Percentiles rank a stretch among this genome's conserved stretches.
These are phyloP conservation scores for Drosophila lini DNA, from an alignment of 1,140 invertebrate species.

Conservation along the genomic window DNA sequence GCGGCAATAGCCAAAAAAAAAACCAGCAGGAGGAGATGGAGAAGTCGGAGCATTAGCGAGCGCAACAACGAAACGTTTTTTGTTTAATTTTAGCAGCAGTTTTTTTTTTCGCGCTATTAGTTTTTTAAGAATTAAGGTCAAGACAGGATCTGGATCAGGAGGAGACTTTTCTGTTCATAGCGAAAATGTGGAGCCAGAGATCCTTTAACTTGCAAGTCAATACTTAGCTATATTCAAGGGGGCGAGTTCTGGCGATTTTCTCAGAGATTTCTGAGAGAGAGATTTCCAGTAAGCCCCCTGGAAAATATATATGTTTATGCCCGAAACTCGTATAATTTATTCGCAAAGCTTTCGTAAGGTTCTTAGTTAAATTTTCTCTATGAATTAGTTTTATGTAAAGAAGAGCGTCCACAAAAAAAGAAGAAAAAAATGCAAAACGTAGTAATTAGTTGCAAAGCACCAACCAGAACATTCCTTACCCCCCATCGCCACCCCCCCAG, in stretches of 20 bases:
- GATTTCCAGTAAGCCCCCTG: neutral
- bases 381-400: conserved; percentile 71
- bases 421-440: conserved; percentile 25
- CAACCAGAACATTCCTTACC: neutral
- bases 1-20: conserved; percentile 60
- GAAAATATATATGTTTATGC: conserved; percentile 25
- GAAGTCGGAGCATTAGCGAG: conserved; percentile 16
- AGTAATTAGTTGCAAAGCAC: conserved; percentile 57
- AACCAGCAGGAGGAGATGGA: neutral
- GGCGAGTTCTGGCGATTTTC: neutral
- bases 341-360: conserved; percentile 54
- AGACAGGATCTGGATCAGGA: conserved; percentile 3
- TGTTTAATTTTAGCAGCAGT: conserved; percentile 58
- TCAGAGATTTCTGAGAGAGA: neutral
- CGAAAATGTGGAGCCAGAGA: conserved; percentile 46
- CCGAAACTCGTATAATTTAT: conserved; percentile 57
- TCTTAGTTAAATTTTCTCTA: conserved; percentile 69
- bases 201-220: conserved; percentile 53
- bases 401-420: conserved; percentile 14
- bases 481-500: conserved; percentile 8
- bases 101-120: conserved; percentile 65
- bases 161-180: conserved; percentile 66
- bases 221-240: conserved; percentile 41
- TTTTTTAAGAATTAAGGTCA: conserved; percentile 17
- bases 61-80: conserved; percentile 69